These are phyloP conservation scores for Phorcus lineatus DNA, from an alignment of 2,888 invertebrate species.

Conservation along the genomic window DNA sequence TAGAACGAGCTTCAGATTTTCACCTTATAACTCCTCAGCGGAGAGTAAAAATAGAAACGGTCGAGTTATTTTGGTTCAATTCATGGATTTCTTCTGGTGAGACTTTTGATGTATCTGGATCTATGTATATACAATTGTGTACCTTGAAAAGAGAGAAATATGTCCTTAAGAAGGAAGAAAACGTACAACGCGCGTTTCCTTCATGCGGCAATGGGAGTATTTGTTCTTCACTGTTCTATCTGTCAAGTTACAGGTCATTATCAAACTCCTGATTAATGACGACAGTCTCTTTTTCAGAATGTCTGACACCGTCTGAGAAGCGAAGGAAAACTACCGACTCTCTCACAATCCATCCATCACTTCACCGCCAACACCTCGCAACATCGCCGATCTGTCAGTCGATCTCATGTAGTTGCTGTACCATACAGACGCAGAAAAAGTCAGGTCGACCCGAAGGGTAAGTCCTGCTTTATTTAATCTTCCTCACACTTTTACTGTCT, in stretches of 20 bases:
- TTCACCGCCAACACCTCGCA: not conserved
- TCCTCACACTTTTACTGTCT: too few species aligned
- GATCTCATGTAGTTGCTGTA: not conserved
- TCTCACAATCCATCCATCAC: not conserved
- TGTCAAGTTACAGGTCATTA: conserved; percentile 2
- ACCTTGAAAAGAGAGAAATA: conserved; percentile 14
- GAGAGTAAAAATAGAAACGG: conserved; percentile 66
- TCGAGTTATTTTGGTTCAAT: conserved; percentile 63
- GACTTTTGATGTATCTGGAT: conserved; percentile 44
- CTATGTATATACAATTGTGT: conserved; percentile 33
- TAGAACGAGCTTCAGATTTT: conserved; percentile 58
- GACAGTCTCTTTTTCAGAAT: conserved; percentile 17
- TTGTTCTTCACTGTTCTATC: not conserved
- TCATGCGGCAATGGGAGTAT: not conserved
- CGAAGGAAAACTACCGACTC: not conserved
- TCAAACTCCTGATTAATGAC: not conserved
- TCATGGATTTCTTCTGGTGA: conserved; percentile 54
- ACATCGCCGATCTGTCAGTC: not conserved
- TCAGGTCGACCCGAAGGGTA: not conserved
- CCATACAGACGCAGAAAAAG: not conserved
- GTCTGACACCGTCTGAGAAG: not conserved
- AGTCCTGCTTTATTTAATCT: not conserved
- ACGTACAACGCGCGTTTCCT: not conserved
- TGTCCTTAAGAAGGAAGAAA: conserved; percentile 15
- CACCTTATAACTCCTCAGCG: conserved; percentile 53